A percentile compares a stretch with the other conserved stretches of the same genome.
Evolutionary conservation across 2,797 vertebrate species (phyloP).

Genomic region (Lophotriccus pileatus): DNA sequence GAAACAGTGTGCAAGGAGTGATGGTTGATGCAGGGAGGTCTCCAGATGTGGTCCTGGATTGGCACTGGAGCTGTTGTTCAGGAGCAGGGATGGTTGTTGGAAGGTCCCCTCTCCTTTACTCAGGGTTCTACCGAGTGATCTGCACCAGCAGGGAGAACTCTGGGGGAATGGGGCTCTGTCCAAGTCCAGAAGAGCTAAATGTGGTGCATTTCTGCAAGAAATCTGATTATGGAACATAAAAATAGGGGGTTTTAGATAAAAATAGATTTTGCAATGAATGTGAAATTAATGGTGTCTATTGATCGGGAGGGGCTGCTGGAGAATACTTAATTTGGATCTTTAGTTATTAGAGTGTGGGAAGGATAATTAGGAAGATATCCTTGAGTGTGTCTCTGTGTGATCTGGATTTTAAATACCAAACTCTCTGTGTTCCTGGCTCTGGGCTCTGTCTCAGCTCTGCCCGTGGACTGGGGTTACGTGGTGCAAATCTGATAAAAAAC

Average conservation of each 20-base stretch:
- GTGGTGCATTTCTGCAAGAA: neutral
- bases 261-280: conserved; percentile 20
- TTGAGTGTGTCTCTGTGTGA: neutral
- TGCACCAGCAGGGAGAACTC: neutral
- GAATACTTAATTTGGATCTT: neutral
- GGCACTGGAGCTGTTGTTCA: neutral
- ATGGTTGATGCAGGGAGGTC: neutral
- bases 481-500: neutral
- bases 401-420: neutral
- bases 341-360: neutral
- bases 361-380: neutral
- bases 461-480: accelerated
- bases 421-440: neutral
- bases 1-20: neutral
- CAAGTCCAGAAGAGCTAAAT: neutral
- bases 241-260: neutral
- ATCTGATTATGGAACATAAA: neutral
- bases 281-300: neutral
- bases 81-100: neutral
- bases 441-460: neutral
- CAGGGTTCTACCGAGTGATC: neutral
- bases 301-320: neutral
- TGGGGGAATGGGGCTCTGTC: neutral
- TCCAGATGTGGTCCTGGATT: neutral
- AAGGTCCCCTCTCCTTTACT: neutral